Percentiles rank a stretch among this genome's conserved stretches.
These are phyloP conservation scores for Cebus imitator DNA, from an alignment of 2,113 vertebrate genomes.

Conservation along the genomic window DNA sequence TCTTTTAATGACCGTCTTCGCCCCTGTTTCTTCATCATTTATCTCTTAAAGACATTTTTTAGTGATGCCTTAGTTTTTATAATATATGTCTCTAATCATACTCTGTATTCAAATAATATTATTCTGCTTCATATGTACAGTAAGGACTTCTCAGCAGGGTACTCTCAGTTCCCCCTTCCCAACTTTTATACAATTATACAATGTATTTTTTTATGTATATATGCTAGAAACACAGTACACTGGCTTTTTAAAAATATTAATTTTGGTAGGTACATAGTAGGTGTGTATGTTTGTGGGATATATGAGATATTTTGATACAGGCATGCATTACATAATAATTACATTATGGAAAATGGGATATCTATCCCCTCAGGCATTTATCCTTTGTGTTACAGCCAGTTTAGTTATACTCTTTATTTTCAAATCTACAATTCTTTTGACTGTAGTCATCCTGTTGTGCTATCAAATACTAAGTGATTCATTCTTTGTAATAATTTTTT, in stretches of 20 bases:
- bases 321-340: too few species aligned
- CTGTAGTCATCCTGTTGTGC: too few species aligned
- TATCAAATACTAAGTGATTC: too few species aligned
- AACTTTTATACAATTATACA: not conserved
- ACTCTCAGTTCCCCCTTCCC: not conserved
- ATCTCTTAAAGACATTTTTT: not conserved
- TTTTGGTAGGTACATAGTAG: too few species aligned
- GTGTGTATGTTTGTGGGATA: too few species aligned
- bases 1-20: not conserved
- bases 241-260: not conserved
- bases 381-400: too few species aligned
- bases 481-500: too few species aligned
- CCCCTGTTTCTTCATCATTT: not conserved
- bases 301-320: too few species aligned
- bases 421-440: too few species aligned
- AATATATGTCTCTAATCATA: not conserved
- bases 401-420: too few species aligned
- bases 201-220: not conserved
- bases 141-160: not conserved
- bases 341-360: too few species aligned
- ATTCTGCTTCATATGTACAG: not conserved
- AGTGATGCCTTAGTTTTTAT: not conserved
- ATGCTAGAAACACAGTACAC: not conserved
- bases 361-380: too few species aligned
- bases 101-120: not conserved